These are phyloP conservation scores for Leptothorax acervorum DNA, from an alignment of 2,888 invertebrate species.

Conservation along the genomic window DNA sequence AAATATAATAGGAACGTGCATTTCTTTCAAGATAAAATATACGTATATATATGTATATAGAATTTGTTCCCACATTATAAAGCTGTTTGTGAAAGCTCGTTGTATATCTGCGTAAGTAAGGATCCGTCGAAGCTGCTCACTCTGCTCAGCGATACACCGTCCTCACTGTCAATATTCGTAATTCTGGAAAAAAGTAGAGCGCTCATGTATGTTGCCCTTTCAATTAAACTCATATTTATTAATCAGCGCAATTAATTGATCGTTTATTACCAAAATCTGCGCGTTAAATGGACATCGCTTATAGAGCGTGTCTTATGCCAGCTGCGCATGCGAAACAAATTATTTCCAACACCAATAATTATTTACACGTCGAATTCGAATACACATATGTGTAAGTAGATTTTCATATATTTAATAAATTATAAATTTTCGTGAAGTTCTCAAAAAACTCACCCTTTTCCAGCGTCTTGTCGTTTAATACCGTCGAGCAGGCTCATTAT, in stretches of 20 bases:
- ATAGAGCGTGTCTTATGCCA: constrained; percentile 80
- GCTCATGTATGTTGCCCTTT: not conserved
- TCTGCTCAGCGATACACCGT: constrained; percentile 79
- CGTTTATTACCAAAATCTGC: constrained; percentile 79
- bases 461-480: constrained; percentile 80
- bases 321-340: constrained; percentile 81
- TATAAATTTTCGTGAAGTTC: not conserved
- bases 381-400: not conserved
- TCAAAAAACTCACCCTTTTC: constrained; percentile 78
- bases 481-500: constrained; percentile 82
- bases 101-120: constrained; percentile 82
- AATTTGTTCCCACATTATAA: constrained; percentile 80
- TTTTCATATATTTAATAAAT: constrained; percentile 9
- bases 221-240: constrained; percentile 16
- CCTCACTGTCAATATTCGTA: constrained; percentile 76
- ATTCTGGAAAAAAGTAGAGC: constrained; percentile 73
- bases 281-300: constrained; percentile 76
- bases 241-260: constrained; percentile 51
- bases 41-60: constrained; percentile 59
- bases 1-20: constrained; percentile 53
- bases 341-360: constrained; percentile 51
- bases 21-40: constrained; percentile 52
- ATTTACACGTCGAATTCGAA: constrained; percentile 21
- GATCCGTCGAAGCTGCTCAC: constrained; percentile 79
- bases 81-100: constrained; percentile 83